Percentiles rank a stretch among this genome's conserved stretches.
These are phyloP conservation scores for Chymomyza costata DNA, from an alignment of 1,140 invertebrate genomes.

Conservation along the genomic window DNA sequence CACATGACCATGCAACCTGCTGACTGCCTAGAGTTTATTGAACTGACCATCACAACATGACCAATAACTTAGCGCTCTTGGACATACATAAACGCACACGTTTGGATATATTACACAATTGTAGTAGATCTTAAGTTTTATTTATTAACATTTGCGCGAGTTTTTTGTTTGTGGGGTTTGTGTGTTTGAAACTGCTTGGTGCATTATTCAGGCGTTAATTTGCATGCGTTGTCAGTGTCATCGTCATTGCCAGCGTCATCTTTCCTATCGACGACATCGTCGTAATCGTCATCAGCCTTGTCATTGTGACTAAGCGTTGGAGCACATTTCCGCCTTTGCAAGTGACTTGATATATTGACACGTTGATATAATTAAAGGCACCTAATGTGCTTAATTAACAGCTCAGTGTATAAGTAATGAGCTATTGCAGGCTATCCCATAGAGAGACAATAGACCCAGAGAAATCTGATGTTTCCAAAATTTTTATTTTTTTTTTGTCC, in stretches of 20 bases:
- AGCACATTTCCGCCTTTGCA: constrained; percentile 56
- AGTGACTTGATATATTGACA: constrained; percentile 17
- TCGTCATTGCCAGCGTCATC: no score
- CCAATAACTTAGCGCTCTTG: constrained; percentile 20
- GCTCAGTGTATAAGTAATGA: constrained; percentile 55
- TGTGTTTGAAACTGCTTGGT: constrained; percentile 29
- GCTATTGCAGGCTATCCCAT: constrained; percentile 51
- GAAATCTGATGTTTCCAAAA: constrained; percentile 29
- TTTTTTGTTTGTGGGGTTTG: constrained; percentile 16
- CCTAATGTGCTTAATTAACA: constrained; percentile 56
- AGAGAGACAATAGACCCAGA: constrained; percentile 32
- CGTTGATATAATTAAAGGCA: constrained; percentile 38
- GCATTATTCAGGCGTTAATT: constrained; percentile 39
- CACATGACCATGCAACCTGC: constrained; percentile 58
- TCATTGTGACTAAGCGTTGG: constrained; percentile 49
- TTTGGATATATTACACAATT: constrained; percentile 44
- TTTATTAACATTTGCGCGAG: constrained; percentile 45
- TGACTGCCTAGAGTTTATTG: constrained; percentile 30
- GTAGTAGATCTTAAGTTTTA: constrained; percentile 39
- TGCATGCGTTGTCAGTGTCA: constrained; percentile 52
- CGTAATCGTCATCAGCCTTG: background rate
- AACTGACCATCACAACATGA: constrained; percentile 29
- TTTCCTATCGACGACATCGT: no score
- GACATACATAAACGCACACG: constrained; percentile 44
- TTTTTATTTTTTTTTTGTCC: constrained; percentile 38